A percentile compares a stretch with the other conserved stretches of the same genome.
Evolutionary conservation across 2,888 invertebrate genomes (phyloP).

Genomic region (Epinotia demarniana): DNA sequence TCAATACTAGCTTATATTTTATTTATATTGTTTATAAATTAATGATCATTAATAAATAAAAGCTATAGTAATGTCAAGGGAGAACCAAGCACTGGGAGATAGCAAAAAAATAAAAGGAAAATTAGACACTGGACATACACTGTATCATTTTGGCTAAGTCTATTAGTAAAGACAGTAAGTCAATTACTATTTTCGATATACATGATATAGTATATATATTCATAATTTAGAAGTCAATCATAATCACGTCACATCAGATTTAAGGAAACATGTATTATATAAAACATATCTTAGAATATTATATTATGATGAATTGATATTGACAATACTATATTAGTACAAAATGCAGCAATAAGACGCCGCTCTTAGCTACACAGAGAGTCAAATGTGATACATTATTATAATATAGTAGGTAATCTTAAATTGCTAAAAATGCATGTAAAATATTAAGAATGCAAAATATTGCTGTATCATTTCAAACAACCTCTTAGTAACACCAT

Average conservation of each 20-base stretch:
- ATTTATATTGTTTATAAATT: conserved; percentile 5
- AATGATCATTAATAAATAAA: conserved; percentile 24
- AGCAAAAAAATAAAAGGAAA: conserved; percentile 24
- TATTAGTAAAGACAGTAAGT: conserved; percentile 27
- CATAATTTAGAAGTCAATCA: conserved; percentile 42
- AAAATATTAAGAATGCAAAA: conserved; percentile 50
- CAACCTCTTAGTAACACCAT: conserved; percentile 54
- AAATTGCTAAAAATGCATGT: conserved; percentile 43
- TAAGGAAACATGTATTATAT: conserved; percentile 45
- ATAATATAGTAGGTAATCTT: conserved; percentile 40
- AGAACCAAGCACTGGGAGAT: conserved; percentile 28
- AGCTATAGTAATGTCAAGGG: conserved; percentile 28
- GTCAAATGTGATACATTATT: conserved; percentile 43
- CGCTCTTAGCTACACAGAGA: conserved; percentile 43
- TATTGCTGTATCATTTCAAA: conserved; percentile 60
- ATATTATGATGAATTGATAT: conserved; percentile 44
- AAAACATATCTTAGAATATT: conserved; percentile 46
- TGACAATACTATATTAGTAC: conserved; percentile 42
- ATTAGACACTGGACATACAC: conserved; percentile 24
- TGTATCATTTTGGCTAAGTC: conserved; percentile 14
- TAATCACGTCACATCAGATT: conserved; percentile 42
- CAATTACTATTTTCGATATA: conserved; percentile 15
- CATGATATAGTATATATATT: conserved; percentile 29
- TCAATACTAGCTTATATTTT: conserved; percentile 52
- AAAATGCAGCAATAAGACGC: conserved; percentile 42